Base-by-base conservation (phyloP, 2,888 invertebrate genomes). In the Himalopsyche kuldschensis region DNA sequence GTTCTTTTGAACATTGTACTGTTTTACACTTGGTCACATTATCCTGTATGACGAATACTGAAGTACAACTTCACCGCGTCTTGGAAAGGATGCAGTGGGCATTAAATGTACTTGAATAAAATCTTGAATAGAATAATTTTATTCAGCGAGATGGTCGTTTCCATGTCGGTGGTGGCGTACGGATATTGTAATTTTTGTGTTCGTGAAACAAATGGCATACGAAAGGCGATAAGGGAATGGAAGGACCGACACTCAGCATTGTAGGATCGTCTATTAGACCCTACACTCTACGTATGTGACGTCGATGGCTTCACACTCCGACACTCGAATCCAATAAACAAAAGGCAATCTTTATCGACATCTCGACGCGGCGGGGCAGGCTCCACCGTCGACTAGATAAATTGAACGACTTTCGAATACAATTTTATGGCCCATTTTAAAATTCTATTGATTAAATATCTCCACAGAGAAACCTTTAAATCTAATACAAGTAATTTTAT, bases 281-380 rank as follows among this genome's bases (percentile, higher is more conserved):
- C 55, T 8, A 24, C 55, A 24, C 55, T 20, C 55, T 20, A 55
- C 4, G 55, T 10, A 55, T 41, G 55, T 20, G 20, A 3, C 55
- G 24, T 55, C 24, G 55, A 20, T 55, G 55, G 55, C 20, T 55
- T 55, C 55, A 55, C 55, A 55, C 55, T 55, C 20, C 55, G 24
- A 32, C 32, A 30, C 75, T 75, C 75, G 75, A 32, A 75, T 82
- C 32, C 78, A 82, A 82, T 82, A 82, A 82, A 82, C 82, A 82
- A 79, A 79, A 75, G 32, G 17, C 75, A 82, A 82, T 82, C 82
- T 82, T 82, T 82, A 82, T 82, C 82, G 82, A 82, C 82, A 82
- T 82, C 82, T 82, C 55, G 31, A 82, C 79, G 79, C 82, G 69
- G 78, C 20, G 55, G 79, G 48, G 79, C 82, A 82, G 75, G 82